Evolutionary conservation across 2,888 invertebrate genomes (phyloP).

Genomic region (Tortrix viridana): DNA sequence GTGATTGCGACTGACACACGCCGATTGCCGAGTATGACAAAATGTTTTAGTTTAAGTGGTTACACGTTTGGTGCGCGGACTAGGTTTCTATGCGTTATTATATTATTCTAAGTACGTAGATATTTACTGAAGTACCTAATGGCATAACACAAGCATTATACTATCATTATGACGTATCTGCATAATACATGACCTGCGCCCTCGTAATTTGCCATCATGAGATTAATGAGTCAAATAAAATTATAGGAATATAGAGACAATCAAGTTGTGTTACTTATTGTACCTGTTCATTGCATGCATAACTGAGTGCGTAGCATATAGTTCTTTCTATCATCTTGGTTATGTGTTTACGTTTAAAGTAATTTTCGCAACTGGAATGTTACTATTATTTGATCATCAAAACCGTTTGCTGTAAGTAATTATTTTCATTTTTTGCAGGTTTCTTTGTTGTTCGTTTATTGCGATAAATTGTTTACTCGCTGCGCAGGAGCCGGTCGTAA

Average conservation of each 20-base stretch:
- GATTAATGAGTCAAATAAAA: conserved; percentile 27
- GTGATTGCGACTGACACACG: too few species aligned
- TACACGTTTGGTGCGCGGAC: too few species aligned
- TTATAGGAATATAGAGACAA: conserved; percentile 29
- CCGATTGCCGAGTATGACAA: too few species aligned
- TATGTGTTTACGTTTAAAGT: conserved; percentile 2
- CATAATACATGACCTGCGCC: conserved; percentile 21
- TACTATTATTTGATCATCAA: conserved; percentile 20
- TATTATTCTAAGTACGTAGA: too few species aligned
- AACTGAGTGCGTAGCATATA: too few species aligned
- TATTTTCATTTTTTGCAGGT: conserved; percentile 40
- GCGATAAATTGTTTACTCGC: conserved; percentile 68
- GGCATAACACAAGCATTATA: background rate
- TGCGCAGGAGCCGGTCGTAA: conserved; percentile 58
- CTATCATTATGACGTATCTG: conserved; percentile 12
- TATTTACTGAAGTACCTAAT: background rate
- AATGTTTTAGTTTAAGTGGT: too few species aligned
- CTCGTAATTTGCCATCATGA: conserved; percentile 21
- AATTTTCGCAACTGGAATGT: conserved; percentile 9
- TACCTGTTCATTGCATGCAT: background rate
- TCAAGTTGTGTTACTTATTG: conserved; percentile 5
- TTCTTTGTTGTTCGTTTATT: conserved; percentile 72
- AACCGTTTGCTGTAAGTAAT: conserved; percentile 22
- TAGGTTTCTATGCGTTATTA: too few species aligned
- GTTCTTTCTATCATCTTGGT: too few species aligned